These are phyloP conservation scores for Nerophis ophidion DNA, from an alignment of 2,113 vertebrate species.

Conservation along the genomic window DNA sequence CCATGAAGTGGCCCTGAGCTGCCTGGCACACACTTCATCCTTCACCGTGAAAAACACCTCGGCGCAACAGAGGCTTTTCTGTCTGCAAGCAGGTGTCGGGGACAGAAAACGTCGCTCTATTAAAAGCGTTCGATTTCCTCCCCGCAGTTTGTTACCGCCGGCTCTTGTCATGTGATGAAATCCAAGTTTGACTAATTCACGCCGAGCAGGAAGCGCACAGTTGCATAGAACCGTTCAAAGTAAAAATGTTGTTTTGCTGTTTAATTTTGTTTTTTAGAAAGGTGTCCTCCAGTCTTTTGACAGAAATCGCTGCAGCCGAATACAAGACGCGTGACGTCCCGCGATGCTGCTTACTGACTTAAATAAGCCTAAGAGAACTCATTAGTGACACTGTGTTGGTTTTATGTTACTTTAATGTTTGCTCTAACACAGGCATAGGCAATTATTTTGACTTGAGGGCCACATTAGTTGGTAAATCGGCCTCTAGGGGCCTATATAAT, in stretches of 20 bases:
- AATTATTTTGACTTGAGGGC: no score
- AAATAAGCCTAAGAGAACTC: constrained; percentile 16
- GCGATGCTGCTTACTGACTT: constrained; percentile 33
- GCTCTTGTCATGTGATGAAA: neutral
- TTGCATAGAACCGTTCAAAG: neutral
- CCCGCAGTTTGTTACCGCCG: neutral
- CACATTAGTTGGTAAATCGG: no score
- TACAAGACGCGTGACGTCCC: constrained; percentile 30
- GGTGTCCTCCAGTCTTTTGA: constrained; percentile 17
- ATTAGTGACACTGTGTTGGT: neutral
- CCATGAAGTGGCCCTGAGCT: constrained; percentile 13
- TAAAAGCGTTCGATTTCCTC: neutral
- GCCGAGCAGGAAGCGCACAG: neutral
- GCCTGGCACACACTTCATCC: constrained; percentile 6
- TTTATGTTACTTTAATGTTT: no score
- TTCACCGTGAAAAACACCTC: neutral
- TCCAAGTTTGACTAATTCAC: constrained; percentile 7
- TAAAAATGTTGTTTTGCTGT: neutral
- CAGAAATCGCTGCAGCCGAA: constrained; percentile 32
- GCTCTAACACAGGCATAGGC: no score
- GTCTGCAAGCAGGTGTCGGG: constrained; percentile 8
- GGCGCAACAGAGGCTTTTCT: constrained; percentile 7
- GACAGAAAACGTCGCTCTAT: neutral
- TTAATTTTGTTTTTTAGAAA: neutral
- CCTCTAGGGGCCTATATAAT: no score